phyloP scores from a whole-genome alignment of 1,140 invertebrate species.

The Euwallacea similis region DNA sequence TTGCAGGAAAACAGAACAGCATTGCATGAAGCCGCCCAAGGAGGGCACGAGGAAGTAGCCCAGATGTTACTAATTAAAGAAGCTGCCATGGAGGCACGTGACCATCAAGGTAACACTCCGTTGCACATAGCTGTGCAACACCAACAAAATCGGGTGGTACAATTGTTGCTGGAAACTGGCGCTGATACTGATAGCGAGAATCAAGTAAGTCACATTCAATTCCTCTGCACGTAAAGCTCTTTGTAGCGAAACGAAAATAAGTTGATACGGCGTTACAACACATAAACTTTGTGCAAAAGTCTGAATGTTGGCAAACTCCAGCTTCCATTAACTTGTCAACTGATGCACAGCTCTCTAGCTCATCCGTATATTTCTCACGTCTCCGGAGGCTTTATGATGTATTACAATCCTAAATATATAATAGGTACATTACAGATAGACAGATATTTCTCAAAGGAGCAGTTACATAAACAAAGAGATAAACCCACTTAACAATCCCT shows the following conservation, averaged over 20 bases:
- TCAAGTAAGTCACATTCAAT: conserved; percentile 49
- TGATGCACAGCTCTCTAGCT: too few species aligned
- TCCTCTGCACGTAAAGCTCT: not conserved
- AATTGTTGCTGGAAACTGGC: conserved; percentile 64
- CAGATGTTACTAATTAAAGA: conserved; percentile 65
- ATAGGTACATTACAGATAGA: too few species aligned
- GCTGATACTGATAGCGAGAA: conserved; percentile 63
- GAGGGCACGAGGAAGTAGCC: conserved; percentile 69
- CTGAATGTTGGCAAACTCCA: too few species aligned
- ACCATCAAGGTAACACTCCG: conserved; percentile 77
- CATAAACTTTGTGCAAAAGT: too few species aligned
- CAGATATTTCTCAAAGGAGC: too few species aligned
- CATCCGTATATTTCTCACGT: too few species aligned
- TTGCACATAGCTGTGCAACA: conserved; percentile 81
- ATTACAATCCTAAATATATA: too few species aligned
- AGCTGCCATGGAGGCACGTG: conserved; percentile 62
- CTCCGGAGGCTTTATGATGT: too few species aligned
- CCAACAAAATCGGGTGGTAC: conserved; percentile 73
- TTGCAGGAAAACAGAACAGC: conserved; percentile 66
- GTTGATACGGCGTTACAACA: not conserved
- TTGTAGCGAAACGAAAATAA: not conserved
- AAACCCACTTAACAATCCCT: too few species aligned
- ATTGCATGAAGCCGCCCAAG: conserved; percentile 73
- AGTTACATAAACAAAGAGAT: too few species aligned
- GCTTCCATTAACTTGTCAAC: too few species aligned